Conservation (phyloP, 2,113 vertebrate genomes). For the Sturnus vulgaris region DNA sequence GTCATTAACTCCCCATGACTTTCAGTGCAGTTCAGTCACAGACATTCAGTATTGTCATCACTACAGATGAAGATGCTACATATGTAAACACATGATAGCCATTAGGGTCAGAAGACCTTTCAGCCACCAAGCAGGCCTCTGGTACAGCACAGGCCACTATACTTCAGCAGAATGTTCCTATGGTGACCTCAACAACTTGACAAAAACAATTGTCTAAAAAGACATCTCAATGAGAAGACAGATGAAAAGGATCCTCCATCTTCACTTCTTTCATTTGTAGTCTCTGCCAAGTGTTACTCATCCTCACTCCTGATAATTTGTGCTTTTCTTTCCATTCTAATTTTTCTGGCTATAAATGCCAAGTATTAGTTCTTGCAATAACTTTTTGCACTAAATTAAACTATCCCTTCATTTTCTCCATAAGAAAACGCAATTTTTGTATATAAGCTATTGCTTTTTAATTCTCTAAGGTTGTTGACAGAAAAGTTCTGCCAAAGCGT, state of each 20-base stretch:
- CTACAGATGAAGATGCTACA: background rate
- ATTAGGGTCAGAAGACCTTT: background rate
- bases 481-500: background rate
- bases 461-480: background rate
- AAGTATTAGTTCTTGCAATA: background rate
- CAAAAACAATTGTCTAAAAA: background rate
- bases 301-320: background rate
- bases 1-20: background rate
- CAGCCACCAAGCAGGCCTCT: background rate
- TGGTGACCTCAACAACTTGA: background rate
- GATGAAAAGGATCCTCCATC: background rate
- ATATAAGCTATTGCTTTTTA: background rate
- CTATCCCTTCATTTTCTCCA: background rate
- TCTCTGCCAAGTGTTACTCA: conserved; percentile 12
- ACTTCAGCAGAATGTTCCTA: background rate
- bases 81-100: background rate
- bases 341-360: background rate
- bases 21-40: background rate
- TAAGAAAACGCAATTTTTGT: background rate
- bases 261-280: background rate
- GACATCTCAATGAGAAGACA: background rate
- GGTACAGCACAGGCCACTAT: background rate
- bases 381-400: background rate
- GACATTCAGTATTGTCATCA: background rate
- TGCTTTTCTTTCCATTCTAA: conserved; percentile 33